Conservation (phyloP, 2,113 vertebrate genomes). For the Prionailurus viverrinus region DNA sequence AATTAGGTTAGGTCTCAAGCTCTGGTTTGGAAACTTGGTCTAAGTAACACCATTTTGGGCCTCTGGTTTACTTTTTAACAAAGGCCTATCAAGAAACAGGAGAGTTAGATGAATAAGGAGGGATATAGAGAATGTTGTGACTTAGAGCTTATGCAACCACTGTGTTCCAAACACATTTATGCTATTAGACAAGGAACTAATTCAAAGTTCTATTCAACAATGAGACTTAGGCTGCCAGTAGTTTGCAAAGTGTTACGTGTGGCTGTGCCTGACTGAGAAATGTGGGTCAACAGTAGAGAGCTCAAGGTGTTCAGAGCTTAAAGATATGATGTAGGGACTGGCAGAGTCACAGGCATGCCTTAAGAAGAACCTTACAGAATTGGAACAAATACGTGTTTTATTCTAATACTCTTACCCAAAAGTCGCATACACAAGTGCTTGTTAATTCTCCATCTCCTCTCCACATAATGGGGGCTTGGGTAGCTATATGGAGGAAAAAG, state of each 20-base stretch:
- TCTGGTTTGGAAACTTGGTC: not conserved
- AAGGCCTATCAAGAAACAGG: not conserved
- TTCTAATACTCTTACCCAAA: slow-evolving; percentile 56
- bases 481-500: slow-evolving; percentile 21
- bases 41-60: not conserved
- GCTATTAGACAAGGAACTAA: not conserved
- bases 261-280: not conserved
- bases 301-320: not conserved
- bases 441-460: not conserved
- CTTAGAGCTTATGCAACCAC: not conserved
- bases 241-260: not conserved
- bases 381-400: not conserved
- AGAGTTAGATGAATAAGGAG: not conserved
- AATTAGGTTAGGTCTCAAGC: not conserved
- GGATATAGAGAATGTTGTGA: not conserved
- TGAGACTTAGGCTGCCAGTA: not conserved
- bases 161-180: not conserved
- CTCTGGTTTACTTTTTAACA: not conserved
- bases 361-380: not conserved
- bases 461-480: not conserved
- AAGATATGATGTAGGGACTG: not conserved
- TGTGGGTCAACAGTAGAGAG: not conserved
- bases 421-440: not conserved
- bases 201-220: not conserved
- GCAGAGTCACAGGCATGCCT: too few species aligned